Evolutionary conservation across 2,113 vertebrate genomes (phyloP).

Genomic region (Cardinalis cardinalis): DNA sequence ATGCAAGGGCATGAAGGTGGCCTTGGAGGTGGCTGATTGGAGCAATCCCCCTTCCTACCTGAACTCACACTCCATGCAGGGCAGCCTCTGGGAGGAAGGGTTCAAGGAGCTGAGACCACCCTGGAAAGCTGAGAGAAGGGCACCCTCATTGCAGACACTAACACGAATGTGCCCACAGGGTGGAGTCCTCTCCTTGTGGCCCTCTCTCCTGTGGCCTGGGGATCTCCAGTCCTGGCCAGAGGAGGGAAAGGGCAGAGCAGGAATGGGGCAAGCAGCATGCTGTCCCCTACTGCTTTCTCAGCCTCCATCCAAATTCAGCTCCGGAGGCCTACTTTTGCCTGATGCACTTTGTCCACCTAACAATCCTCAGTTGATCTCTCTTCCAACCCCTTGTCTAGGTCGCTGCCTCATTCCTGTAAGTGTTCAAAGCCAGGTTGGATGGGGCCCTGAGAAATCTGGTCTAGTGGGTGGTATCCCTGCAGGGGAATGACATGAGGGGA

Average conservation of each 20-base stretch:
- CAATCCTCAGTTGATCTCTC: accelerated
- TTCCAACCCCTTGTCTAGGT: background rate
- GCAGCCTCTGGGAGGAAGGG: background rate
- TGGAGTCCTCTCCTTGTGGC: background rate
- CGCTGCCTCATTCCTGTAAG: background rate
- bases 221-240: background rate
- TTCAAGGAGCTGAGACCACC: background rate
- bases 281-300: background rate
- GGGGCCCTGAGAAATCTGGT: background rate
- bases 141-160: background rate
- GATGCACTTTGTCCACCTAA: too few species aligned
- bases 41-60: background rate
- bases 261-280: background rate
- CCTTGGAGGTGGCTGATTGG: background rate
- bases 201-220: accelerated
- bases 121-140: background rate
- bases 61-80: background rate
- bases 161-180: accelerated
- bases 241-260: background rate
- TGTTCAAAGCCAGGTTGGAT: background rate
- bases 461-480: background rate
- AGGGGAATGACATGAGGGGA: background rate
- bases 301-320: background rate
- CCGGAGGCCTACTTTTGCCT: background rate
- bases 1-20: background rate